phyloP scores from a whole-genome alignment of 2,797 vertebrate species.

The Pseudomugil gertrudae region DNA sequence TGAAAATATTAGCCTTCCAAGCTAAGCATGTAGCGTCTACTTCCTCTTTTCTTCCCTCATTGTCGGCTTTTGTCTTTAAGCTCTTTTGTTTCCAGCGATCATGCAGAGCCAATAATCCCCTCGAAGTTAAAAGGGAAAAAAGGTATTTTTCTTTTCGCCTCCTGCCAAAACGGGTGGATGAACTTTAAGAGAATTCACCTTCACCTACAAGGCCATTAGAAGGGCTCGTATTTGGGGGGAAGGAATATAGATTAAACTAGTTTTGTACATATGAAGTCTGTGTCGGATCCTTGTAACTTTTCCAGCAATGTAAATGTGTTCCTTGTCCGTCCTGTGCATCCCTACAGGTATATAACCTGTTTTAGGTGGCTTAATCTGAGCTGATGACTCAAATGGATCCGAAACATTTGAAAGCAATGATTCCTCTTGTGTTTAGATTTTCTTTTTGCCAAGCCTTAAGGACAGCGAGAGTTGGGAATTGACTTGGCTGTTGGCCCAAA shows the following conservation, averaged over 20 bases:
- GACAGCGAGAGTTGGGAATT: background rate
- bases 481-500: background rate
- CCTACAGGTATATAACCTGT: background rate
- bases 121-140: too few species aligned
- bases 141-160: background rate
- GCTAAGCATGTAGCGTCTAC: constrained; percentile 21
- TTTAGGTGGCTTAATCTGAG: background rate
- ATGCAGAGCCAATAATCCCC: too few species aligned
- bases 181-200: constrained; percentile 20
- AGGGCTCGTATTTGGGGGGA: background rate
- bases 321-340: background rate
- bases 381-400: background rate
- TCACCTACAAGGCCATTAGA: constrained; percentile 46
- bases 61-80: constrained; percentile 18
- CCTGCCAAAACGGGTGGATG: background rate
- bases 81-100: constrained; percentile 41
- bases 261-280: background rate
- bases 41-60: constrained; percentile 3
- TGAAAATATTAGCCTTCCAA: constrained; percentile 56
- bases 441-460: background rate
- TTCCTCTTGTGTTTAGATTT: constrained; percentile 5
- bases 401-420: background rate
- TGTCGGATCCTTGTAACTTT: background rate
- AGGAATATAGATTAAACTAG: background rate
- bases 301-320: background rate